Conservation (phyloP, 2,888 invertebrate genomes). For the Andricus quercusramuli region DNA sequence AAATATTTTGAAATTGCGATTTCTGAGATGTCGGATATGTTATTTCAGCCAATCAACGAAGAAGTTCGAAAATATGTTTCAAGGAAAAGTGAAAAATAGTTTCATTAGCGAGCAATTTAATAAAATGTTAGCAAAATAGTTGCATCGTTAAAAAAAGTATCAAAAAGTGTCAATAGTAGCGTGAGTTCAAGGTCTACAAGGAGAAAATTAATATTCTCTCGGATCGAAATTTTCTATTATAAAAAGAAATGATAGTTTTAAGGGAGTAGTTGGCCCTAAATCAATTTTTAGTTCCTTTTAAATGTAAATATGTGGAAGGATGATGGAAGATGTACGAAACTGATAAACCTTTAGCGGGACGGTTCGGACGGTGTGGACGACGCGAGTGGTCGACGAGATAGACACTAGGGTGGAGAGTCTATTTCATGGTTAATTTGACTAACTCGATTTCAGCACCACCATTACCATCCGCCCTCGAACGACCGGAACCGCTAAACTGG, state of each 20-base stretch:
- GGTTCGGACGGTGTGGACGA: slow-evolving; percentile 65
- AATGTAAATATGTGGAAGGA: slow-evolving; percentile 1
- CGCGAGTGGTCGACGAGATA: slow-evolving; percentile 68
- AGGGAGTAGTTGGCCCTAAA: background rate
- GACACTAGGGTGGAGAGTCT: slow-evolving; percentile 77
- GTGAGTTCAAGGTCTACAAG: too few relatives aligned
- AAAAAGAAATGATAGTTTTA: background rate
- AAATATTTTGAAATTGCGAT: too few relatives aligned
- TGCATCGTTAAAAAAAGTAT: too few relatives aligned
- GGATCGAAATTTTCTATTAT: background rate
- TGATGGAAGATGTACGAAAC: slow-evolving; percentile 54
- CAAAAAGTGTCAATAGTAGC: too few relatives aligned
- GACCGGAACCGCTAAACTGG: slow-evolving; percentile 64
- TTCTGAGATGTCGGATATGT: too few relatives aligned
- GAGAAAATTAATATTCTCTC: too few relatives aligned
- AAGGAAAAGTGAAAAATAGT: too few relatives aligned
- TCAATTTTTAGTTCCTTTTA: slow-evolving; percentile 2
- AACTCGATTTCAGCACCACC: slow-evolving; percentile 74
- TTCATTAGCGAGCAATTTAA: too few relatives aligned
- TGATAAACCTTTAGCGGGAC: slow-evolving; percentile 61
- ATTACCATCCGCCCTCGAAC: slow-evolving; percentile 58
- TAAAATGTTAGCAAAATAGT: too few relatives aligned
- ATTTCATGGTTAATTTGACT: slow-evolving; percentile 79
- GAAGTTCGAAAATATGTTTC: too few relatives aligned
- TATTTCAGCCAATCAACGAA: too few relatives aligned